Evolutionary conservation across 37 sponge, comb jelly and placozoan species (phyloP).

Genomic region (Spongia lamella): DNA sequence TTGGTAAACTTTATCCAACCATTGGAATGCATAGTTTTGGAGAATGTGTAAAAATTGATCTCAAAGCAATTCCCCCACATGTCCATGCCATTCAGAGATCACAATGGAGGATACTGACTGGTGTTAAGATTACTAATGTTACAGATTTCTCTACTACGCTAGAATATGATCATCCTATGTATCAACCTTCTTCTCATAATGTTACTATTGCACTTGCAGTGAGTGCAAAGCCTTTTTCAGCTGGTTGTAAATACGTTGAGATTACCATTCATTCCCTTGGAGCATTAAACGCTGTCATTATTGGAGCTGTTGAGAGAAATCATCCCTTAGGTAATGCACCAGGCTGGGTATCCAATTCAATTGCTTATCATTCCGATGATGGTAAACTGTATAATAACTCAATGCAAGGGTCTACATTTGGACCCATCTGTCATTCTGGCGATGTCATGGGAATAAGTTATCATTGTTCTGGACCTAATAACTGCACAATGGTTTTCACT

Average conservation of each 20-base stretch:
- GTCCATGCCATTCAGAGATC: background rate
- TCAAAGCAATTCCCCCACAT: background rate
- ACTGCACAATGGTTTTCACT: constrained; percentile 67
- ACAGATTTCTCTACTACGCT: background rate
- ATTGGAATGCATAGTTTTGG: constrained; percentile 41
- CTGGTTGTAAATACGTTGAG: constrained; percentile 57
- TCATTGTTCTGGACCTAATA: constrained; percentile 3
- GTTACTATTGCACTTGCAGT: constrained; percentile 23
- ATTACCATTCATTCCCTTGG: constrained; percentile 35
- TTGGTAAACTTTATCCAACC: constrained; percentile 45
- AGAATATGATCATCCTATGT: background rate
- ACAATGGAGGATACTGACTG: constrained; percentile 53
- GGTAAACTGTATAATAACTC: constrained; percentile 43
- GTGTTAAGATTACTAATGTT: constrained; percentile 16
- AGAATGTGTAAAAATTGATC: constrained; percentile 44
- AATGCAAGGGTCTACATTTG: constrained; percentile 47
- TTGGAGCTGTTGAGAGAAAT: constrained; percentile 47
- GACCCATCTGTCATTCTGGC: constrained; percentile 36
- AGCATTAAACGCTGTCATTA: constrained; percentile 18
- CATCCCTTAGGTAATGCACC: constrained; percentile 37
- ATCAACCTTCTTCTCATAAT: background rate
- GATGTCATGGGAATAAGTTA: constrained; percentile 41
- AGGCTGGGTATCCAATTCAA: constrained; percentile 36
- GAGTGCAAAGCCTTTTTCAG: constrained; percentile 36
- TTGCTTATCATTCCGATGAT: constrained; percentile 65